These are phyloP conservation scores for Microcebus murinus DNA, from an alignment of 2,113 vertebrate genomes.

Conservation along the genomic window DNA sequence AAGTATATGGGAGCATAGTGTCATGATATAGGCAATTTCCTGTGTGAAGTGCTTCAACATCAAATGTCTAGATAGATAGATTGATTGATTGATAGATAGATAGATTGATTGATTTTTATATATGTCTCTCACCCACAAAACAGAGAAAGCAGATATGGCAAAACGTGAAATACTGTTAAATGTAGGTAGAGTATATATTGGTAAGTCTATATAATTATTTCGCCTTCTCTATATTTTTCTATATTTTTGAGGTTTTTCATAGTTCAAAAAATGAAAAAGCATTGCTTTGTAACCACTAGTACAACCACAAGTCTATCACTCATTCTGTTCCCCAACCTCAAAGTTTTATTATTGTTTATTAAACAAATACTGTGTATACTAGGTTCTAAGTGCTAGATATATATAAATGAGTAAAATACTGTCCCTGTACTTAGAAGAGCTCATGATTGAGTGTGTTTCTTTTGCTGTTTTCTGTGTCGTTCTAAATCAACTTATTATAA, in stretches of 20 bases:
- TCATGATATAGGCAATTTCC: not conserved
- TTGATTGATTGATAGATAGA: not conserved
- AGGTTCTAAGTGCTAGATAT: not conserved
- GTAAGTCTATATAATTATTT: not conserved
- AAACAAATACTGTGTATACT: not conserved
- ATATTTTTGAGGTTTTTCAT: not conserved
- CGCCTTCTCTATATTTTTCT: not conserved
- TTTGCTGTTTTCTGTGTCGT: constrained; percentile 14
- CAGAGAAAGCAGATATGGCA: not conserved
- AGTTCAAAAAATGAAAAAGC: not conserved
- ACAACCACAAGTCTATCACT: not conserved
- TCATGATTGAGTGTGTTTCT: not conserved
- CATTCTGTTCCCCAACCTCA: not conserved
- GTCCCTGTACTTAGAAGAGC: not conserved
- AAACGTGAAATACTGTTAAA: not conserved
- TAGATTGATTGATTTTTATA: not conserved
- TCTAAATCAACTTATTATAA: not conserved
- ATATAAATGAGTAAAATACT: not conserved
- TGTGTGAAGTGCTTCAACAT: not conserved
- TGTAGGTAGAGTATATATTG: not conserved
- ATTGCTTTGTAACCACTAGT: not conserved
- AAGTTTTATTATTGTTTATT: not conserved
- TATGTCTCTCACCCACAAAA: no score
- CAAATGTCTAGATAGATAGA: not conserved
- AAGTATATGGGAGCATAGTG: not conserved